phyloP scores from a whole-genome alignment of 2,888 invertebrate genomes.

The Dermolepida albohirtum region DNA sequence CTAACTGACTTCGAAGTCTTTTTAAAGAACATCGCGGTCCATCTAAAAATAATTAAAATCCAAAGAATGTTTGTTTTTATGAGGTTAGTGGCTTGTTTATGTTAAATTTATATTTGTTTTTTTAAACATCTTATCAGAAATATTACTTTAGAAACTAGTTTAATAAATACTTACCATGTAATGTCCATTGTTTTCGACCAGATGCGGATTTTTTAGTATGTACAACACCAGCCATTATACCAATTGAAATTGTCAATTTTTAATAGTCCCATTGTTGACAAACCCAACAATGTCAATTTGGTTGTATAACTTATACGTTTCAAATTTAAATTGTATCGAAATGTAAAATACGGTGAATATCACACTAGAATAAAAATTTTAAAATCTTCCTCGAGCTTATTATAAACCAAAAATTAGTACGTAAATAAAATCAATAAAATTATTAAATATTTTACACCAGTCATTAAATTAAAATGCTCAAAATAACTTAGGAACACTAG shows the following conservation, averaged over 20 bases:
- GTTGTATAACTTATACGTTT: conserved; percentile 14
- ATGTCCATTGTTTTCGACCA: conserved; percentile 81
- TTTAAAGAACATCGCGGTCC: conserved; percentile 75
- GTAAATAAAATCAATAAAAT: not conserved
- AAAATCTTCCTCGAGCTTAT: not conserved
- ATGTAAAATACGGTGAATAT: too few species aligned
- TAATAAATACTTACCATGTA: conserved; percentile 71
- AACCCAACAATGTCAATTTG: conserved; percentile 12
- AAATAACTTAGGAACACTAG: not conserved
- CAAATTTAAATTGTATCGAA: not conserved
- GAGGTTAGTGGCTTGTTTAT: not conserved
- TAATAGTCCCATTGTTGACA: conserved; percentile 24
- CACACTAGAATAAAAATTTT: not conserved
- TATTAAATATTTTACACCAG: not conserved
- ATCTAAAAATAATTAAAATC: conserved; percentile 65
- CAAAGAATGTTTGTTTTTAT: conserved; percentile 20
- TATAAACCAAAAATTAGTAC: not conserved
- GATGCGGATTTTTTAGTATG: conserved; percentile 70
- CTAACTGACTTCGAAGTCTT: conserved; percentile 77
- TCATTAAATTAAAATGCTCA: not conserved
- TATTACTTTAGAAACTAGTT: not conserved
- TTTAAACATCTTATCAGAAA: not conserved
- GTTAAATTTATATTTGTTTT: not conserved
- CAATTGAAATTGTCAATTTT: conserved; percentile 26
- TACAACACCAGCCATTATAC: conserved; percentile 69